These are phyloP conservation scores for Ivindomyrus marchei DNA, from an alignment of 2,113 vertebrate species.

Conservation along the genomic window DNA sequence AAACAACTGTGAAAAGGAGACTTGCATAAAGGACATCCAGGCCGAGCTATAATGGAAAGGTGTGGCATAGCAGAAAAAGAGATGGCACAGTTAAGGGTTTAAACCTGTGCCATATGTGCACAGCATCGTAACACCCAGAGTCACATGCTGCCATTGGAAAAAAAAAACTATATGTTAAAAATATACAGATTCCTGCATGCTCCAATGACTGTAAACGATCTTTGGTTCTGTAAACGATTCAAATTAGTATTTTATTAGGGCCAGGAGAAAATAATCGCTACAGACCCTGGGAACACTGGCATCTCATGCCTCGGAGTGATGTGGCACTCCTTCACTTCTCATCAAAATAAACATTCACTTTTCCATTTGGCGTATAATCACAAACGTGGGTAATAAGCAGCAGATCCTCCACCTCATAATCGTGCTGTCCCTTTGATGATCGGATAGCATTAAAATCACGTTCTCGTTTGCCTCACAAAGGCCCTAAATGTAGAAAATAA, in stretches of 20 bases:
- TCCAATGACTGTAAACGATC: neutral
- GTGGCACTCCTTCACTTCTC: constrained; percentile 19
- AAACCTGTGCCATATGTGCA: neutral
- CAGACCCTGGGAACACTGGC: neutral
- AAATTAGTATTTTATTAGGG: neutral
- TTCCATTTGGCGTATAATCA: constrained; percentile 23
- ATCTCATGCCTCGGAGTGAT: neutral
- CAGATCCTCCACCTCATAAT: constrained; percentile 47
- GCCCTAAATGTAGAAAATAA: constrained; percentile 39
- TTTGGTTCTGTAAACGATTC: neutral
- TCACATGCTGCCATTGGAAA: neutral
- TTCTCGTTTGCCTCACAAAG: constrained; percentile 32
- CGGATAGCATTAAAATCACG: constrained; percentile 37
- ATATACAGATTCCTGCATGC: neutral
- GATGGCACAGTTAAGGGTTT: neutral
- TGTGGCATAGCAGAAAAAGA: neutral
- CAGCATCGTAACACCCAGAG: neutral
- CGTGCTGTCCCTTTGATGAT: constrained; percentile 42
- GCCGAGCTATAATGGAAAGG: neutral
- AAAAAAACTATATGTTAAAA: neutral
- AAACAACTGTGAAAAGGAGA: neutral
- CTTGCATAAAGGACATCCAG: neutral
- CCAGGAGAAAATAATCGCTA: neutral
- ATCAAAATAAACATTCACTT: constrained; percentile 34
- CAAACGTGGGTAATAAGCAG: constrained; percentile 33